Conservation (phyloP, 2,797 vertebrate species). For the Todus mexicanus region DNA sequence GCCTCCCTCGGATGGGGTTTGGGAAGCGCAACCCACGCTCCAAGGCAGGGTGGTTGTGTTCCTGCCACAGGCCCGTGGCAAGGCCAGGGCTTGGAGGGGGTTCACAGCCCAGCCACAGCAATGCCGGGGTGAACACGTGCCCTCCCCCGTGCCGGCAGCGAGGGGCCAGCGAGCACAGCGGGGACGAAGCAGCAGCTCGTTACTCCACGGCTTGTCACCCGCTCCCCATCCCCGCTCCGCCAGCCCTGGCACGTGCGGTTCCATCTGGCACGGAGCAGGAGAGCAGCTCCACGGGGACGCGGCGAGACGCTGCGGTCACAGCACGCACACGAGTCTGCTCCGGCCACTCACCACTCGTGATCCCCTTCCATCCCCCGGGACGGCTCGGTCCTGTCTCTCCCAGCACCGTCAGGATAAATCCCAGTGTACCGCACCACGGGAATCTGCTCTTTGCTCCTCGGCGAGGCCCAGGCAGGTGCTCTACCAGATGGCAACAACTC, state of each 20-base stretch:
- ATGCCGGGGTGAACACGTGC: accelerated
- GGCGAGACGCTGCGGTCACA: not conserved
- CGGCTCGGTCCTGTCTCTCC: not conserved
- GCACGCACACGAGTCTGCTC: accelerated
- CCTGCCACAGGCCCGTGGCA: accelerated
- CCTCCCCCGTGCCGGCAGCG: not conserved
- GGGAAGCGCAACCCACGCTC: not conserved
- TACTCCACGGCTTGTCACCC: not conserved
- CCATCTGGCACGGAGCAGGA: not conserved
- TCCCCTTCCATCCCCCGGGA: not conserved
- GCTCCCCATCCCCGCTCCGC: not conserved
- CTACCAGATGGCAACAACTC: not conserved
- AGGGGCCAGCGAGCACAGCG: not conserved
- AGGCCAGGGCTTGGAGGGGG: accelerated
- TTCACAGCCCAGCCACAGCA: not conserved
- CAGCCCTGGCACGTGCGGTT: not conserved
- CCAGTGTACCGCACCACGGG: not conserved
- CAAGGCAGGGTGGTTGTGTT: not conserved
- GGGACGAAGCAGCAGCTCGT: not conserved
- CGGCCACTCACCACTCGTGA: not conserved
- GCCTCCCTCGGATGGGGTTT: not conserved
- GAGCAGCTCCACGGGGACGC: not conserved
- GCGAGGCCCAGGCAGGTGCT: not conserved
- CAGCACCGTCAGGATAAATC: accelerated
- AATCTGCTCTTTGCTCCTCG: not conserved